Evolutionary conservation across 1,140 invertebrate genomes (phyloP).

Genomic region (Meloidogyne floridensis): DNA sequence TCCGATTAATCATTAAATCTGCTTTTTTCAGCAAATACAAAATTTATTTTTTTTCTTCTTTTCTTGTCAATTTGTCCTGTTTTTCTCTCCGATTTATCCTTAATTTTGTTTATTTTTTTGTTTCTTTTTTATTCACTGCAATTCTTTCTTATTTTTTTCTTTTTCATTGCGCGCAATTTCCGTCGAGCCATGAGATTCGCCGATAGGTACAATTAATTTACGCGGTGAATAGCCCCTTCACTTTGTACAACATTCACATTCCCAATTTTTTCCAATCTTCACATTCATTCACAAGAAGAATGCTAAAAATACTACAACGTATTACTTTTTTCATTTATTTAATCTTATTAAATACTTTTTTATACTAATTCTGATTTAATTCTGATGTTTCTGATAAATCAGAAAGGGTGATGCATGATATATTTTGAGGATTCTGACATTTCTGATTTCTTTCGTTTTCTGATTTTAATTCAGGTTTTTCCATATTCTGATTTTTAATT

Average conservation of each 20-base stretch:
- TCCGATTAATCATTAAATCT: constrained; percentile 1
- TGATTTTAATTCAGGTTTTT: no score
- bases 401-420: no score
- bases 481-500: no score
- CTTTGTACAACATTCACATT: neutral
- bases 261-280: neutral
- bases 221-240: neutral
- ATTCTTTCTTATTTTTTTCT: constrained; percentile 1
- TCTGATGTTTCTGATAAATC: neutral
- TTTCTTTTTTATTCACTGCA: neutral
- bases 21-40: neutral
- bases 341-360: neutral
- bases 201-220: constrained; percentile 1
- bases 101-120: neutral
- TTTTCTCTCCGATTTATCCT: neutral
- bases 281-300: neutral
- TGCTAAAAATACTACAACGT: no score
- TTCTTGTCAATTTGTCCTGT: neutral
- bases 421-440: no score
- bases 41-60: neutral
- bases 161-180: constrained; percentile 8
- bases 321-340: no score
- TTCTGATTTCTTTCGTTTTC: no score
- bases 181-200: neutral
- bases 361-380: neutral